Conservation (phyloP, 2,113 vertebrate species). For the Corythaeola cristata region DNA sequence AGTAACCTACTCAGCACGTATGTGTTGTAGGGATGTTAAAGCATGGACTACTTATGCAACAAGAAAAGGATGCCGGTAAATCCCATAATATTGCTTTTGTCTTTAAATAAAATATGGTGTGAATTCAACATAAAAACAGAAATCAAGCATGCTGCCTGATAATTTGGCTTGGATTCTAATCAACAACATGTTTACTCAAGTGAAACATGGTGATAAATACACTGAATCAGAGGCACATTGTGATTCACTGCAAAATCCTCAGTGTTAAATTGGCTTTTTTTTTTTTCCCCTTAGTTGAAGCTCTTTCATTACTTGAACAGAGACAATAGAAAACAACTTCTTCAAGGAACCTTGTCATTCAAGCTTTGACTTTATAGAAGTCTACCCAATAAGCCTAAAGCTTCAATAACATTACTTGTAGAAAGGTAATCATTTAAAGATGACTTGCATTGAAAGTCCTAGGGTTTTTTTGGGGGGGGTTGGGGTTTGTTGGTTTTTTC, state of each 20-base stretch:
- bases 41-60: neutral
- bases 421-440: neutral
- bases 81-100: neutral
- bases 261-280: neutral
- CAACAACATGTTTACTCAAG: constrained; percentile 37
- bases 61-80: neutral
- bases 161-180: constrained; percentile 28
- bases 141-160: neutral
- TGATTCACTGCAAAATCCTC: neutral
- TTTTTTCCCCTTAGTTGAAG: neutral
- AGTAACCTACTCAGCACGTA: neutral
- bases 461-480: accelerated
- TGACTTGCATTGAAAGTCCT: neutral
- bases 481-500: neutral
- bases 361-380: neutral
- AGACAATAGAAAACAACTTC: neutral
- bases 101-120: constrained; percentile 21
- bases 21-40: neutral
- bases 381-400: neutral
- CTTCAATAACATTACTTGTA: neutral
- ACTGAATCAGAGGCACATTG: neutral
- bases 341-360: neutral
- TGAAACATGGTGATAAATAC: constrained; percentile 4
- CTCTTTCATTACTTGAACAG: neutral
- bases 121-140: constrained; percentile 19